phyloP scores from a whole-genome alignment of 2,888 invertebrate species.

The Ochropacha duplaris region DNA sequence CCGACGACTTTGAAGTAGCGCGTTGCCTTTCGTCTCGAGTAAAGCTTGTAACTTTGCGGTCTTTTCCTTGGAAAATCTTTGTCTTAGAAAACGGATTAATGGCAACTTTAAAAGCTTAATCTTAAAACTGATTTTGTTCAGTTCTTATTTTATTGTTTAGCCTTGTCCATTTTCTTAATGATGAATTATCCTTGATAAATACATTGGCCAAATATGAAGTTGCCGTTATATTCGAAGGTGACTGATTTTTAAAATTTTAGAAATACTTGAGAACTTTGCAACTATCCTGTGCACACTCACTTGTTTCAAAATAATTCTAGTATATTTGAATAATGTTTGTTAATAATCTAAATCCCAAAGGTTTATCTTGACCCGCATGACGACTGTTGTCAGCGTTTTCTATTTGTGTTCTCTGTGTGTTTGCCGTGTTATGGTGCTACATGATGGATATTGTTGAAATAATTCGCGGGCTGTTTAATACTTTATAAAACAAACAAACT shows the following conservation, averaged over 20 bases:
- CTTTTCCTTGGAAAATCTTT: conserved; percentile 34
- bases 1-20: conserved; percentile 53
- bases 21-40: conserved; percentile 45
- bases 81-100: conserved; percentile 42
- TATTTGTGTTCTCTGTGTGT: conserved; percentile 25
- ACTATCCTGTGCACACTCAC: no score
- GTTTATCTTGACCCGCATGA: conserved; percentile 39
- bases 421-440: conserved; percentile 23
- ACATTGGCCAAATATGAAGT: no score
- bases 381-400: conserved; percentile 20
- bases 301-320: background rate
- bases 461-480: conserved; percentile 25
- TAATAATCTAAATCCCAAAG: conserved; percentile 17
- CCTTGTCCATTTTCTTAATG: background rate
- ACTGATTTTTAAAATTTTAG: no score
- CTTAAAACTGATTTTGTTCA: background rate
- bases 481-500: conserved; percentile 20
- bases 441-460: conserved; percentile 14
- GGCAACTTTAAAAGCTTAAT: conserved; percentile 21
- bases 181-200: no score
- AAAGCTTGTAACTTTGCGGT: conserved; percentile 54
- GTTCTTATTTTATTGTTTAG: background rate
- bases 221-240: no score
- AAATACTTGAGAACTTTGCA: background rate
- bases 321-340: background rate